Conservation (phyloP, 2,888 invertebrate species). For the Hypomecis atomaria region DNA sequence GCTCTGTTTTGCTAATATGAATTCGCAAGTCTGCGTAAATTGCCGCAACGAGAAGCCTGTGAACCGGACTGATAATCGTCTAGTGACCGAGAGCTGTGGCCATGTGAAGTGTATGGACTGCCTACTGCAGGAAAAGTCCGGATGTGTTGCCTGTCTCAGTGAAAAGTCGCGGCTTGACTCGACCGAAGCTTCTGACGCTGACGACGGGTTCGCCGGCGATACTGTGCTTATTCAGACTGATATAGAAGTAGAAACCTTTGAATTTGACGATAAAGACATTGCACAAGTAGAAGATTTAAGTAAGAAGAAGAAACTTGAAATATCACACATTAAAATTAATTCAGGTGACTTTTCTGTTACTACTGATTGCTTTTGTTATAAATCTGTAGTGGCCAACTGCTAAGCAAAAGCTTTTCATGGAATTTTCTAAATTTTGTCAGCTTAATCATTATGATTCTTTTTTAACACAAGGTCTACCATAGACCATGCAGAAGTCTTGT, state of each 20-base stretch:
- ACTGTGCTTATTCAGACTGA: constrained; percentile 43
- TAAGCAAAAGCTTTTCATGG: too few relatives aligned
- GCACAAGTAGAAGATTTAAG: constrained; percentile 49
- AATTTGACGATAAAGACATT: constrained; percentile 38
- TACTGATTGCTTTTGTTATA: too few relatives aligned
- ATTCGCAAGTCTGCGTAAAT: constrained; percentile 83
- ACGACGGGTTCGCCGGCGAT: constrained; percentile 43
- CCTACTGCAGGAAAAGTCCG: constrained; percentile 86
- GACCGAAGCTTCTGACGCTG: constrained; percentile 34
- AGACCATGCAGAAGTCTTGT: too few relatives aligned
- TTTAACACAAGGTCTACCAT: too few relatives aligned
- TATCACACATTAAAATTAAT: constrained; percentile 70
- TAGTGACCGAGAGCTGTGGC: constrained; percentile 90
- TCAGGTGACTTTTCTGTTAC: constrained; percentile 53
- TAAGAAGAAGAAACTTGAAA: constrained; percentile 69
- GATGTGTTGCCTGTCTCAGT: constrained; percentile 84
- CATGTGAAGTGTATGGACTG: constrained; percentile 91
- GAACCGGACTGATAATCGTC: constrained; percentile 84
- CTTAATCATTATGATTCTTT: too few relatives aligned
- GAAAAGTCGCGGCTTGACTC: constrained; percentile 40
- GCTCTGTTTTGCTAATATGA: constrained; percentile 65
- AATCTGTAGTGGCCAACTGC: too few relatives aligned
- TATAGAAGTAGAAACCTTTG: constrained; percentile 35
- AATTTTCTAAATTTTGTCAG: too few relatives aligned
- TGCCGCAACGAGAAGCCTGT: constrained; percentile 83